A percentile compares a stretch with the other conserved stretches of the same genome.
phyloP scores from a whole-genome alignment of 2,888 invertebrate genomes.

The Nemurella pictetii region DNA sequence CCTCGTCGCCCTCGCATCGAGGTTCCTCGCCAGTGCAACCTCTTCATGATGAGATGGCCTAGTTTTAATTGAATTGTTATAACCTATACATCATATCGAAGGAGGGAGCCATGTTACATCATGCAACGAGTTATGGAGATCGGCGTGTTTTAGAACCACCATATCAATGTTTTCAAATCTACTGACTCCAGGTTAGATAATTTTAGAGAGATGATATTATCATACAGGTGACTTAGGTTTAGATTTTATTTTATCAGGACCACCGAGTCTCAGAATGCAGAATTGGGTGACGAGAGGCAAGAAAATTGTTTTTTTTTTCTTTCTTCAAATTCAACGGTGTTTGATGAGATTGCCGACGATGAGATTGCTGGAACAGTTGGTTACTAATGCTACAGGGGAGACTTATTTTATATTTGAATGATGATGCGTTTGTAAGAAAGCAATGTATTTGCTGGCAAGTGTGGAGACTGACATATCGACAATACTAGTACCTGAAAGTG shows the following conservation, averaged over 20 bases:
- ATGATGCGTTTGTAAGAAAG: not conserved
- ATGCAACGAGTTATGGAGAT: not conserved
- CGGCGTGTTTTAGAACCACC: not conserved
- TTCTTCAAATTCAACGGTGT: not conserved
- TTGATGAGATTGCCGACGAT: not conserved
- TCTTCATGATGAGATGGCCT: constrained; percentile 33
- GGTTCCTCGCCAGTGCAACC: constrained; percentile 30
- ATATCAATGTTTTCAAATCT: not conserved
- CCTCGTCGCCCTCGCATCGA: constrained; percentile 34
- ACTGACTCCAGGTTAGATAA: not conserved
- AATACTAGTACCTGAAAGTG: constrained; percentile 4
- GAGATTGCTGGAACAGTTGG: not conserved
- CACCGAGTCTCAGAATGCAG: not conserved
- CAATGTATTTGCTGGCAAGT: not conserved
- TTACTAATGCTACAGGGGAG: not conserved
- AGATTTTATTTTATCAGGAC: not conserved
- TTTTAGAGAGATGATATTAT: not conserved
- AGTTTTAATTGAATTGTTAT: constrained; percentile 24
- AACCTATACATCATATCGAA: constrained; percentile 10
- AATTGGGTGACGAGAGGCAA: not conserved
- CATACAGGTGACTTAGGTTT: not conserved
- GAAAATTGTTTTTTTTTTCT: not conserved
- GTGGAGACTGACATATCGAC: constrained; percentile 23
- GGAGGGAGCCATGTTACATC: not conserved
- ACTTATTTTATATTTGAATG: not conserved